Percentiles rank a stretch among this genome's conserved stretches.
Conservation (phyloP, 2,888 invertebrate genomes). For the Gnatocerus cornutus region DNA sequence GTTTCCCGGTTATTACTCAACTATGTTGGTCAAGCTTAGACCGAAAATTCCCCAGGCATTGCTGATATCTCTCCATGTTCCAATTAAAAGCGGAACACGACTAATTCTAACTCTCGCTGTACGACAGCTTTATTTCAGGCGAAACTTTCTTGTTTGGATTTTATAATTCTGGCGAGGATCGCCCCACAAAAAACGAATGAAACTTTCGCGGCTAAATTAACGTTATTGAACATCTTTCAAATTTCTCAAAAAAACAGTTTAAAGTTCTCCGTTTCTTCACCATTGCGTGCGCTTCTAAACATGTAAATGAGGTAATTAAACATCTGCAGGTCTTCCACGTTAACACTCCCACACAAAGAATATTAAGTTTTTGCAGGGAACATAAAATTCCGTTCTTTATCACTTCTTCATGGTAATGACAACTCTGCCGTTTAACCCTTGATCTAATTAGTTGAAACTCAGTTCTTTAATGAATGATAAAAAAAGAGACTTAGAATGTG, state of each 20-base stretch:
- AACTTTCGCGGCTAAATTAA: constrained; percentile 27
- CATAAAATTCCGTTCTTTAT: constrained; percentile 22
- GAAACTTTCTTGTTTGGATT: constrained; percentile 44
- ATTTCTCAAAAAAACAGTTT: constrained; percentile 5
- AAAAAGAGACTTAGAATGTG: neutral
- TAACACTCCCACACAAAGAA: constrained; percentile 26
- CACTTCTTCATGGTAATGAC: constrained; percentile 7
- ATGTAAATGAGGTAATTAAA: constrained; percentile 38
- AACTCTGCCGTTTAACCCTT: neutral
- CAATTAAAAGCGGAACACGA: constrained; percentile 46
- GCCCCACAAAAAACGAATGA: constrained; percentile 11
- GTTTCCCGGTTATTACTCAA: constrained; percentile 44
- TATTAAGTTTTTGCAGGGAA: constrained; percentile 21
- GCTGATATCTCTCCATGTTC: constrained; percentile 47
- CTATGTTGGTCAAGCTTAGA: constrained; percentile 49
- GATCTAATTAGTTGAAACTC: constrained; percentile 11
- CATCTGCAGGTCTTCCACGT: constrained; percentile 30
- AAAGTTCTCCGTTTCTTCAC: too few relatives aligned
- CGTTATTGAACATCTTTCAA: constrained; percentile 22
- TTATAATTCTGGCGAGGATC: constrained; percentile 36
- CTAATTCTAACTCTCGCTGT: constrained; percentile 44
- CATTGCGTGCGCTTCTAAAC: constrained; percentile 5
- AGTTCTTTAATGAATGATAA: constrained; percentile 8
- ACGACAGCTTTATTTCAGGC: constrained; percentile 44
- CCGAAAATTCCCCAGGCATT: constrained; percentile 45